These are phyloP conservation scores for Upupa epops DNA, from an alignment of 2,113 vertebrate species.

Conservation along the genomic window DNA sequence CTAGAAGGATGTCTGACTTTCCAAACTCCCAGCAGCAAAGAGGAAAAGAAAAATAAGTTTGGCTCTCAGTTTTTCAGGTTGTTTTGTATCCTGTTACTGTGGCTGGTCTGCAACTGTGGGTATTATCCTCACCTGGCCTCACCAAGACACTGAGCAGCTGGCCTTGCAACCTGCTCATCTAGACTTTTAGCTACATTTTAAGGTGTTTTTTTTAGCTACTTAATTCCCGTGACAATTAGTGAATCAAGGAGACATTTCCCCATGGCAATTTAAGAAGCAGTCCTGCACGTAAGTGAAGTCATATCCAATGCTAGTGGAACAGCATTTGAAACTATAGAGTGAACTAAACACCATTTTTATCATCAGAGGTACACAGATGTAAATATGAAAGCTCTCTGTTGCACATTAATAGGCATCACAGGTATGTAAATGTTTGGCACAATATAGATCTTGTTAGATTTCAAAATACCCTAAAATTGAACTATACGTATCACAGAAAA, in stretches of 20 bases:
- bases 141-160: neutral
- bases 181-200: neutral
- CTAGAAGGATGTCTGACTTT: neutral
- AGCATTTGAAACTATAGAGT: neutral
- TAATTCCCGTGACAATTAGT: neutral
- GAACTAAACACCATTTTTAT: neutral
- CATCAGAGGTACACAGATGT: neutral
- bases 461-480: neutral
- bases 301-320: neutral
- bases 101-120: neutral
- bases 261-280: neutral
- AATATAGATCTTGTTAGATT: neutral
- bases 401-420: neutral
- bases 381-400: constrained; percentile 18
- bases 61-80: neutral
- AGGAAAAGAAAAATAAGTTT: neutral
- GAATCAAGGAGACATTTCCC: neutral
- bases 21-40: neutral
- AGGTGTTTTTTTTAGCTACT: no score
- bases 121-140: neutral
- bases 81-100: neutral
- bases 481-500: neutral
- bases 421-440: neutral
- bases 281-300: neutral
- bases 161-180: neutral